Evolutionary conservation across 2,888 invertebrate species (phyloP).

Genomic region (Urechis unicinctus): DNA sequence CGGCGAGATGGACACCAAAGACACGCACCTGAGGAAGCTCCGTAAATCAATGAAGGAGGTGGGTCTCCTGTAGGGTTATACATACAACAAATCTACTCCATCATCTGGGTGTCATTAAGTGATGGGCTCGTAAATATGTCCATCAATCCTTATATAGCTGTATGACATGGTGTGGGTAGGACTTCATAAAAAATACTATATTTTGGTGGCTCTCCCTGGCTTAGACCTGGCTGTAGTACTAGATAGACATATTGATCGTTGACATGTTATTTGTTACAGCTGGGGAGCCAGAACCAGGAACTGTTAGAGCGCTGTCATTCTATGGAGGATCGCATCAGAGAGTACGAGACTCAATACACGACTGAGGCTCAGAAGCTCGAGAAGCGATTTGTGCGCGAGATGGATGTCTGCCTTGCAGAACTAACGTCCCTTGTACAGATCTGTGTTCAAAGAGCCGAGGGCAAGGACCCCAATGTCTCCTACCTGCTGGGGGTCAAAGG

Average conservation of each 20-base stretch:
- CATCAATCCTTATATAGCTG: no score
- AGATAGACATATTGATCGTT: no score
- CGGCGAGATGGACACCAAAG: slow-evolving; percentile 31
- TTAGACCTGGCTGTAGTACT: no score
- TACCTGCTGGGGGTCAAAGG: slow-evolving; percentile 36
- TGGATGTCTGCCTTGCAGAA: slow-evolving; percentile 37
- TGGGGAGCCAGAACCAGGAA: slow-evolving; percentile 37
- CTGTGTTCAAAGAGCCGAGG: slow-evolving; percentile 37
- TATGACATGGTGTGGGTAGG: no score
- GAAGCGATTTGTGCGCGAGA: slow-evolving; percentile 32
- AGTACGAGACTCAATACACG: slow-evolving; percentile 27
- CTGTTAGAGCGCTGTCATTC: slow-evolving; percentile 35
- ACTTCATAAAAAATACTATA: no score
- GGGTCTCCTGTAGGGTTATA: neutral
- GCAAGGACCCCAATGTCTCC: slow-evolving; percentile 42
- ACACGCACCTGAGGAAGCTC: slow-evolving; percentile 33
- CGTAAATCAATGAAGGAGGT: slow-evolving; percentile 38
- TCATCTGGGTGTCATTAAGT: no score
- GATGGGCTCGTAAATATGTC: no score
- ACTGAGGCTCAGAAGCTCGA: slow-evolving; percentile 32
- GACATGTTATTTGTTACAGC: slow-evolving; percentile 20
- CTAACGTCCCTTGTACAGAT: slow-evolving; percentile 39
- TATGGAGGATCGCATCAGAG: slow-evolving; percentile 30
- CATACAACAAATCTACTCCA: no score
- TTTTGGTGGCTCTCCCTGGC: no score